Conservation (phyloP, 2,888 invertebrate species). For the Mythimna ferrago region DNA sequence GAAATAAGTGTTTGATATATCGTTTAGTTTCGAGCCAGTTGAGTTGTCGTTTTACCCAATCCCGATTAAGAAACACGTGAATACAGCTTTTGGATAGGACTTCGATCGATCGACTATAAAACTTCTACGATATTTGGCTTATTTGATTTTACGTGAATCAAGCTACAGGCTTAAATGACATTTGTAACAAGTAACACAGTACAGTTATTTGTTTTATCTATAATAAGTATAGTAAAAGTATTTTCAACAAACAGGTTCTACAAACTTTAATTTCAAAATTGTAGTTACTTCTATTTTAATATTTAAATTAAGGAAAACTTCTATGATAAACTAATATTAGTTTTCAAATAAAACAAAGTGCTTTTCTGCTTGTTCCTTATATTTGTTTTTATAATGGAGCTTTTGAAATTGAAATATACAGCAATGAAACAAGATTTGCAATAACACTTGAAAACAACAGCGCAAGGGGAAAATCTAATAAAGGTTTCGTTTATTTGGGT, state of each 20-base stretch:
- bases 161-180: too few relatives aligned
- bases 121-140: too few relatives aligned
- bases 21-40: too few relatives aligned
- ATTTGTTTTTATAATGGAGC: conserved; percentile 36
- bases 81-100: too few relatives aligned
- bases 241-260: background rate
- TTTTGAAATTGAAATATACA: conserved; percentile 58
- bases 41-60: too few relatives aligned
- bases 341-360: conserved; percentile 26
- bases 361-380: conserved; percentile 28
- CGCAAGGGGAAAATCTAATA: conserved; percentile 53
- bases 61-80: too few relatives aligned
- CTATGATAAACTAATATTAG: background rate
- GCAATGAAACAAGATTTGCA: conserved; percentile 52
- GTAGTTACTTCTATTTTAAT: background rate
- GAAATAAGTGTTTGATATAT: too few relatives aligned
- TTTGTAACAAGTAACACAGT: background rate
- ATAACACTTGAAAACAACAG: conserved; percentile 60
- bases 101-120: too few relatives aligned
- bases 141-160: too few relatives aligned
- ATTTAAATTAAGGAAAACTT: conserved; percentile 2
- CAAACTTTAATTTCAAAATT: background rate
- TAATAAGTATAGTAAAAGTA: background rate
- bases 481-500: conserved; percentile 42
- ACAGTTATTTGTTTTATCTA: background rate